Evolutionary conservation across 2,797 vertebrate species (phyloP), one percentile per base, ranked within the genome.

Genomic region (Anniella stebbinsi): DNA sequence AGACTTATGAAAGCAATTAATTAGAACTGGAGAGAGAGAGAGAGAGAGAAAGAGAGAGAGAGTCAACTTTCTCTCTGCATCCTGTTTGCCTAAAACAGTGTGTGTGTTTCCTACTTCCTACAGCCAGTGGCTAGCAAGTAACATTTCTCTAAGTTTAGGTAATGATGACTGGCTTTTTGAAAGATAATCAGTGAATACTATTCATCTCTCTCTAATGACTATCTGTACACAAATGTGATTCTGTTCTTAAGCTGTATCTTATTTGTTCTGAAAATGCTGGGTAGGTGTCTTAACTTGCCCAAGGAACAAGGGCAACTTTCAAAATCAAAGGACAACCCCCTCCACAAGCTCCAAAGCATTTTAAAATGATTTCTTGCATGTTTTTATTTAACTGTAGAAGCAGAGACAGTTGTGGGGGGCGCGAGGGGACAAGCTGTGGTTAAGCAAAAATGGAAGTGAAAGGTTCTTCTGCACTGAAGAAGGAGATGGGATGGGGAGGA

Each of bases 261-360:
- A 28, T 80, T 45, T 75, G 70, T 21, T 67, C 63, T 91, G 48
- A 92, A 77, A 92, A 86, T 38, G 72, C 4, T 91, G 91, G 17
- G 70, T 3, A 0, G 72, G 82, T 6, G 25, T 17, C 17, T n/a
- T 70, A 70, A 57, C 66, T 86, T 89, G 60, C 3, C 66, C 4
- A 80, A 80, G 45, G 48, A 82, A 81, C 51, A 86, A 86, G 10
- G 38, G 33, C 45, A 86, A 81, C 63, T 93, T 92, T 91, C 57
- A 89, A 87, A 92, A 92, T 81, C 69, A 91, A 87, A 83, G 33
- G 60, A 30, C 23, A 45, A 30, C 69, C 18, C 15, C 30, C 9
- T 30, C 36, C 38, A 5, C 75, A 18, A 92, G 4, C 7, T 63
- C 54, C 85, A 0, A 30, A 87, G 48, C 38, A 84, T 38, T n/a